Percentiles rank a stretch among this genome's conserved stretches.
Conservation (phyloP, 2,113 vertebrate genomes). For the Siphamia tubifer region DNA sequence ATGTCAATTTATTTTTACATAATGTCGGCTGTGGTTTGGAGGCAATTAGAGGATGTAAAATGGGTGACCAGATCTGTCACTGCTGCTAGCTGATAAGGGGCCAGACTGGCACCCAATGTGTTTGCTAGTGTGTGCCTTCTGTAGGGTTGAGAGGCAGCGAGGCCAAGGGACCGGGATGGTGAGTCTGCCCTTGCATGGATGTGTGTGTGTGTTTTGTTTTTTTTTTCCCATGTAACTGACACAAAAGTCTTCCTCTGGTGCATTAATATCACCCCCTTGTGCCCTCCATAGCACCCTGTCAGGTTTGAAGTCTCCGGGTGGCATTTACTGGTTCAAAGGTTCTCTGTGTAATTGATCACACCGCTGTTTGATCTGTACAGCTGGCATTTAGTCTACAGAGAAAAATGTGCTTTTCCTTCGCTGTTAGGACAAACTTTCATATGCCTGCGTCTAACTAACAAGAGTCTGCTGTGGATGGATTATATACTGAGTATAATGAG, state of each 20-base stretch:
- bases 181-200: not conserved
- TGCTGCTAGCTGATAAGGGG: constrained; percentile 17
- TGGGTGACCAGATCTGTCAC: constrained; percentile 41
- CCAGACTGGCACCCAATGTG: not conserved
- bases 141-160: not conserved
- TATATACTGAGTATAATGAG: constrained; percentile 13
- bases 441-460: constrained; percentile 8
- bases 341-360: constrained; percentile 65
- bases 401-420: constrained; percentile 21
- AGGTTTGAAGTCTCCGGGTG: constrained; percentile 42
- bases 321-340: constrained; percentile 66
- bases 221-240: not conserved
- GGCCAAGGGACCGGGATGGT: not conserved
- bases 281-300: constrained; percentile 24
- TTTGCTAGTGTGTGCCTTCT: not conserved
- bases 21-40: constrained; percentile 29
- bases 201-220: not conserved
- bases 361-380: constrained; percentile 63
- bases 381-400: constrained; percentile 61
- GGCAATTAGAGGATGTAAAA: constrained; percentile 37
- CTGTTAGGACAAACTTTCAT: constrained; percentile 36
- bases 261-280: constrained; percentile 28
- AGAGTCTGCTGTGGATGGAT: not conserved
- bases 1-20: constrained; percentile 59
- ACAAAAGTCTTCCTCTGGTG: not conserved